Evolutionary conservation across 2,113 vertebrate species (phyloP), one percentile per base, ranked within the genome.

Genomic region (Alosa alosa): DNA sequence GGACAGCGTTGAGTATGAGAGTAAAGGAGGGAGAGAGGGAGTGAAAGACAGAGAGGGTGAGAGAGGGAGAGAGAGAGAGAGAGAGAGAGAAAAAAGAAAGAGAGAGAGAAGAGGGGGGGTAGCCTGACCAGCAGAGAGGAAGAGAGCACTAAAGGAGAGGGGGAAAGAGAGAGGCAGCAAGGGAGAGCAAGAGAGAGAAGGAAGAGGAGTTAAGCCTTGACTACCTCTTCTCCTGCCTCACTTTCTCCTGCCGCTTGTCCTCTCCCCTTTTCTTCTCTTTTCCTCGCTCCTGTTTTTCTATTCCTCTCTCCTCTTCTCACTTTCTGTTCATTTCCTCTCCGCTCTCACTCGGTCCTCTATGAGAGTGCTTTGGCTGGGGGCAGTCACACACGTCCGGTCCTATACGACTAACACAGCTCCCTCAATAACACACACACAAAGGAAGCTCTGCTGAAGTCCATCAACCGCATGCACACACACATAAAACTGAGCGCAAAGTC

Each of bases 71-170:
- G 83, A 83, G 68, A 31, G 55, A 87, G 90, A 86, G 83, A 89
- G 88, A 89, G 85, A 88, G 84, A 88, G 86, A 83, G 81, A n/a
- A n/a, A n/a, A n/a, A n/a, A n/a, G n/a, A n/a, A n/a, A n/a, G n/a
- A n/a, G n/a, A n/a, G n/a, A n/a, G n/a, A n/a, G 83, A 84, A 87
- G 90, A 92, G 84, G 88, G 75, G 89, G 89, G 88, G 90, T 86
- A 86, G 85, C 60, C 88, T 86, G 89, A 89, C 36, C 36, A 13
- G 49, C 6, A 57, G 25, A 22, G 47, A 52, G n/a, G 13, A 60
- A 83, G 84, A 84, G 82, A 57, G 25, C 47, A 20, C 1, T 41
- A 87, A 84, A 85, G 47, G 75, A 50, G 41, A n/a, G 46, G 44
- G 39, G 15, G 4, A 81, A 49, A 25, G 85, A 55, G 46, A 31